Evolutionary conservation across 2,888 invertebrate species (phyloP), one percentile per base, ranked within the genome.

Genomic region (Drosophila mettleri): DNA sequence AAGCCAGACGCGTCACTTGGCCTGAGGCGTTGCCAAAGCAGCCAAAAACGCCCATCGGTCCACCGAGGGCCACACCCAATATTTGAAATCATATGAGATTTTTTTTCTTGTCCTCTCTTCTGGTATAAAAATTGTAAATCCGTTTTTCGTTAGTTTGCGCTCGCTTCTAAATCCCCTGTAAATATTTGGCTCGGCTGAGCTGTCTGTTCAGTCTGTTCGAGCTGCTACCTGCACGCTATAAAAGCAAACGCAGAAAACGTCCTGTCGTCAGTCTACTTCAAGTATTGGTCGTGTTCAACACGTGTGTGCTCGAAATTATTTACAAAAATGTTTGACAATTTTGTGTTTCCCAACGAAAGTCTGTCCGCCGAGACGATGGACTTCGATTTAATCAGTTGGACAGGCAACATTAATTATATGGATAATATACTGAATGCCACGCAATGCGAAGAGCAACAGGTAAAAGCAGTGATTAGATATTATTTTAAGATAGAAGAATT

Each of bases 291-390:
- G 74, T 77, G 90, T 82, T 71, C 72, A 80, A 79, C 85, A 86
- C 78, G 62, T 41, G 59, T 38, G 41, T 18, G 18, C 3, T n/a
- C 9, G 18, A 9, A 38, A 38, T 14, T 12, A n/a, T 20, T n/a
- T 24, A 2, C 18, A 10, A 69, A 80, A 69, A 87, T 88, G 89
- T 88, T 89, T 66, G 68, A 78, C 12, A 66, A 83, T 38, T 69
- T 88, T 34, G 76, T 62, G 43, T 79, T 88, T 12, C 58, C 82
- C 58, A 83, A 79, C 63, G 86, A 89, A 49, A 77, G 63, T 6
- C 41, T 89, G 27, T 76, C 78, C 31, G 81, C 76, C 10, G 64
- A 88, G 39, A 82, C 81, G 0, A 89, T 90, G 80, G 90, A 90
- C 55, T 80, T 88, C 31, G 87, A 87, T 66, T 46, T 83, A 55